phyloP scores from a whole-genome alignment of 2,113 vertebrate genomes.

The Chlorodrepanis virens region DNA sequence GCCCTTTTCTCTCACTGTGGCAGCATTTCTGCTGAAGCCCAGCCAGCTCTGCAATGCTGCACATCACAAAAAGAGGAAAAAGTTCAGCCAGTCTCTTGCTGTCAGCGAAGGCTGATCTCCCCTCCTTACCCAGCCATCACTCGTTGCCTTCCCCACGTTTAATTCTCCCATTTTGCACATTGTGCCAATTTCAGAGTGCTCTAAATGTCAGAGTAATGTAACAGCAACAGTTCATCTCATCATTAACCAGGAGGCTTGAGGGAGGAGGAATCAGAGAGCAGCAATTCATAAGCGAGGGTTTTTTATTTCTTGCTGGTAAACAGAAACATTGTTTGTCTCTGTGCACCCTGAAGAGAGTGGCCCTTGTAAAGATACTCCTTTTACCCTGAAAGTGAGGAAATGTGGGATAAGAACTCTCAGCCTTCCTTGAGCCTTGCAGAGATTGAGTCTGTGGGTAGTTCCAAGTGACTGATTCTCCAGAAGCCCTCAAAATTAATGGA shows the following conservation, averaged over 20 bases:
- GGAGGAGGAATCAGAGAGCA: conserved; percentile 8
- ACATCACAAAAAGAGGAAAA: not conserved
- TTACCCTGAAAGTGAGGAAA: not conserved
- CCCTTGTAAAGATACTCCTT: not conserved
- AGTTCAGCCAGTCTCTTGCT: not conserved
- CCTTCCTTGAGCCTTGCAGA: not conserved
- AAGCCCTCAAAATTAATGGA: not conserved
- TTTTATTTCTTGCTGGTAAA: not conserved
- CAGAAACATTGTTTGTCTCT: not conserved
- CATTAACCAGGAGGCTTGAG: conserved; percentile 26
- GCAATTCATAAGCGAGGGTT: not conserved
- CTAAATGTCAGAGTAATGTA: conserved; percentile 5
- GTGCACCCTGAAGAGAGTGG: not conserved
- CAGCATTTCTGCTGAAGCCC: not conserved
- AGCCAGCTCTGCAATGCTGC: not conserved
- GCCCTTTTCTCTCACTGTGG: not conserved
- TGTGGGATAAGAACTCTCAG: fast-evolving
- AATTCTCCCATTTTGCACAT: not conserved
- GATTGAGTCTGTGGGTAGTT: not conserved
- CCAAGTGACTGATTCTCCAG: not conserved
- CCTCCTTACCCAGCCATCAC: not conserved
- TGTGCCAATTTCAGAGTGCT: not conserved
- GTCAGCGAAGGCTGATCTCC: not conserved
- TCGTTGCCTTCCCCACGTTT: not conserved
- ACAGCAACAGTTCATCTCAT: conserved; percentile 13